Conservation (phyloP, 2,888 invertebrate genomes). For the Heliconius aoede region DNA sequence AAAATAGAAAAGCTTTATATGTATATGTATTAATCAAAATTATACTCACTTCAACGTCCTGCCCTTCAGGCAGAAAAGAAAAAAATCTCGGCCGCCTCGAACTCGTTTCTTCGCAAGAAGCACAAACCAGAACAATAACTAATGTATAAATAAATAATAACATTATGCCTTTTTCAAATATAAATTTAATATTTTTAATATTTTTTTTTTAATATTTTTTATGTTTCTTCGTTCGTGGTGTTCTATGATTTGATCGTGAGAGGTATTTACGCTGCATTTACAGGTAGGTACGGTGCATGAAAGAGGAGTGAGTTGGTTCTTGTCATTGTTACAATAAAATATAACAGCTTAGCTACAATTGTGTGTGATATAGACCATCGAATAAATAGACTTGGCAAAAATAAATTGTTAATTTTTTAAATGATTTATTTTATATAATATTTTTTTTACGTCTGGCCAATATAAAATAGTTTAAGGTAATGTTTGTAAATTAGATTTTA, state of each 20-base stretch:
- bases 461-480: no score
- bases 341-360: constrained; percentile 48
- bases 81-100: constrained; percentile 73
- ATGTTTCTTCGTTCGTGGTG: constrained; percentile 48
- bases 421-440: no score
- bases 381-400: constrained; percentile 38
- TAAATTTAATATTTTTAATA: not conserved
- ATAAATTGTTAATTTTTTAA: not conserved
- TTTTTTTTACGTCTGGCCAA: no score
- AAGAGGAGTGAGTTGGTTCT: constrained; percentile 64
- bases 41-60: constrained; percentile 81
- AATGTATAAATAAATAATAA: constrained; percentile 43
- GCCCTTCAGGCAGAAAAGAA: constrained; percentile 81
- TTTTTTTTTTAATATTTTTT: not conserved
- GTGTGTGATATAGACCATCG: constrained; percentile 36
- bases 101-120: constrained; percentile 53
- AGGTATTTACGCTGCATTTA: constrained; percentile 59
- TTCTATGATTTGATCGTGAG: constrained; percentile 55
- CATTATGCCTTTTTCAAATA: constrained; percentile 46
- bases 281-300: constrained; percentile 66
- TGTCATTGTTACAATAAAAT: constrained; percentile 65
- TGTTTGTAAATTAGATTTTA: no score
- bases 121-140: constrained; percentile 52
- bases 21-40: not conserved
- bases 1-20: no score